Base-by-base conservation (phyloP, 2,113 vertebrate genomes). In the Trachemys scripta region DNA sequence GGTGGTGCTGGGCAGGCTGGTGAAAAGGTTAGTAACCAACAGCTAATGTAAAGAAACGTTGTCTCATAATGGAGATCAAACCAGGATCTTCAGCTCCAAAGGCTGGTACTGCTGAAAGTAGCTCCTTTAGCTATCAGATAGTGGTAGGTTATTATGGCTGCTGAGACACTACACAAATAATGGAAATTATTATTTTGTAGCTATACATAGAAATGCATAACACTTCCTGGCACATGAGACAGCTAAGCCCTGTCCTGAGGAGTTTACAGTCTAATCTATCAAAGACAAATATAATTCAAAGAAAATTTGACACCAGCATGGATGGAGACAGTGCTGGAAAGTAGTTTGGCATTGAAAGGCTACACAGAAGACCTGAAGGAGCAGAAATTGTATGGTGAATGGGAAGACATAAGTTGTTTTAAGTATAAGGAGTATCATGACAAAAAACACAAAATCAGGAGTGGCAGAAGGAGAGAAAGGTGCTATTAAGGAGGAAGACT, bases 1-100 rank as follows among this genome's bases (percentile, higher is more conserved):
- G 99, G 99, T 86, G 98, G 99, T 72, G 25, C 99, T 50, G 99
- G 99, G 88, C 98, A 97, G 49, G 99, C 99, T 95, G 99, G 99
- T 79, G 99, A 99, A 96, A 99, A 99, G 99, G 99, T 99, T 42
- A 75, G 98, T 98, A 84, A 72, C 14, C 49, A 69, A 2, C 3
- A 82, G 31, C 14, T 38, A 38, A 62, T 57, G 31, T 13, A 53
- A 85, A 2, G 20, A 62, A n/a, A 20, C 19, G 80, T 54, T 92
- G 54, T 50, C 8, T 90, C 35, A 2, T 35, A 59, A 54, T 10
- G 24, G 2, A 38, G 9, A 20, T 88, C 11, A 10, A 88, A 14
- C 3, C 35, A 7, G 38, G 9, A 9, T 14, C 51, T 69, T 84
- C 45, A 78, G 24, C 25, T 59, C 42, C 82, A 20, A 78, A 35